Conservation (phyloP, 2,113 vertebrate genomes). For the Dendrocopos noguchii region DNA sequence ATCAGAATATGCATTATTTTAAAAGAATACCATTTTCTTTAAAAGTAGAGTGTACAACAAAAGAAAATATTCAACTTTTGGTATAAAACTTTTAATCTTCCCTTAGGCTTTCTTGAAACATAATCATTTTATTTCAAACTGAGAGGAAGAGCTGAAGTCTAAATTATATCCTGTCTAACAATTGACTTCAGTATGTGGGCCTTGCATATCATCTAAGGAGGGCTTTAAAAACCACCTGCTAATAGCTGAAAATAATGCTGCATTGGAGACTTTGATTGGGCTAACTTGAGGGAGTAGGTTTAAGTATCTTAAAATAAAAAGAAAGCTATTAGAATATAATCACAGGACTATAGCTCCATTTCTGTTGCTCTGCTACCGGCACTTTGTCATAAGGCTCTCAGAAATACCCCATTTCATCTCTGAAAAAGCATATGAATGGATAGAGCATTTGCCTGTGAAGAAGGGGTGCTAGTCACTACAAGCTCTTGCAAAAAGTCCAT, state of each 20-base stretch:
- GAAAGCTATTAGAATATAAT: slow-evolving; percentile 13
- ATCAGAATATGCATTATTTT: slow-evolving; percentile 25
- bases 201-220: not conserved
- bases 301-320: slow-evolving; percentile 38
- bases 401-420: not conserved
- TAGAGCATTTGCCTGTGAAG: not conserved
- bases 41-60: slow-evolving; percentile 23
- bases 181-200: slow-evolving; percentile 52
- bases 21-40: slow-evolving; percentile 46
- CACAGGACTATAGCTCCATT: not conserved
- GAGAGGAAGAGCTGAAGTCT: slow-evolving; percentile 50
- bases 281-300: not conserved
- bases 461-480: not conserved
- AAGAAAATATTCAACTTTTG: slow-evolving; percentile 61
- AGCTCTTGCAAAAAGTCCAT: too few relatives aligned
- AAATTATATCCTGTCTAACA: slow-evolving; percentile 70
- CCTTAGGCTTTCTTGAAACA: slow-evolving; percentile 43
- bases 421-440: not conserved
- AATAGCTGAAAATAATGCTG: slow-evolving; percentile 34
- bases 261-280: not conserved
- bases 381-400: not conserved
- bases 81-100: slow-evolving; percentile 66
- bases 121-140: slow-evolving; percentile 62
- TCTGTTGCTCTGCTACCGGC: not conserved
- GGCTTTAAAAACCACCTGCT: slow-evolving; percentile 47